Evolutionary conservation across 2,888 invertebrate genomes (phyloP).

Genomic region (Ypsolopha scabrella): DNA sequence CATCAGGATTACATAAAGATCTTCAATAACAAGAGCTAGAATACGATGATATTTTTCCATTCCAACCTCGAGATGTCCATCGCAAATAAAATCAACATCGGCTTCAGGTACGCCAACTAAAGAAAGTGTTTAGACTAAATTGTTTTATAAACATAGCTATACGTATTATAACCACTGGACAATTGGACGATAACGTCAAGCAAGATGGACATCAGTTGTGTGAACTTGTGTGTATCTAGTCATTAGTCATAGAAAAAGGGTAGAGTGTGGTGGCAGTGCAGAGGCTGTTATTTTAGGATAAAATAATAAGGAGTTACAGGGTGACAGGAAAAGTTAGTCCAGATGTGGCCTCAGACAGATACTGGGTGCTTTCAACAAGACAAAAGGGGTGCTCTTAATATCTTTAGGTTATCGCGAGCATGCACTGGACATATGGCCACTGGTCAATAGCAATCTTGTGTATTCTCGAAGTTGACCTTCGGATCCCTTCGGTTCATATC

Average conservation of each 20-base stretch:
- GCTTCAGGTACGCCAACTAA: conserved; percentile 24
- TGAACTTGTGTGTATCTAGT: conserved; percentile 13
- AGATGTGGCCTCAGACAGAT: not conserved
- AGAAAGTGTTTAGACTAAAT: conserved; percentile 32
- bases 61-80: not conserved
- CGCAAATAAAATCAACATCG: conserved; percentile 11
- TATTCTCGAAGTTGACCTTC: conserved; percentile 51
- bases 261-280: not conserved
- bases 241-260: conserved; percentile 15
- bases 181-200: conserved; percentile 38
- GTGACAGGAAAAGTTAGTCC: not conserved
- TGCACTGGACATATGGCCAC: conserved; percentile 40
- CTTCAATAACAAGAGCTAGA: not conserved
- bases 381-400: conserved; percentile 17
- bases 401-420: conserved; percentile 53
- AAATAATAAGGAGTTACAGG: not conserved
- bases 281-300: not conserved
- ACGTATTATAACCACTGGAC: conserved; percentile 21
- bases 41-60: not conserved
- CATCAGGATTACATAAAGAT: not conserved
- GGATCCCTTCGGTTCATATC: conserved; percentile 44
- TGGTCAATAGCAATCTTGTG: conserved; percentile 44
- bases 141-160: conserved; percentile 53
- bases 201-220: conserved; percentile 23
- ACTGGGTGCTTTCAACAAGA: not conserved